Conservation (phyloP, 2,113 vertebrate genomes). For the Charadrius vociferus region DNA sequence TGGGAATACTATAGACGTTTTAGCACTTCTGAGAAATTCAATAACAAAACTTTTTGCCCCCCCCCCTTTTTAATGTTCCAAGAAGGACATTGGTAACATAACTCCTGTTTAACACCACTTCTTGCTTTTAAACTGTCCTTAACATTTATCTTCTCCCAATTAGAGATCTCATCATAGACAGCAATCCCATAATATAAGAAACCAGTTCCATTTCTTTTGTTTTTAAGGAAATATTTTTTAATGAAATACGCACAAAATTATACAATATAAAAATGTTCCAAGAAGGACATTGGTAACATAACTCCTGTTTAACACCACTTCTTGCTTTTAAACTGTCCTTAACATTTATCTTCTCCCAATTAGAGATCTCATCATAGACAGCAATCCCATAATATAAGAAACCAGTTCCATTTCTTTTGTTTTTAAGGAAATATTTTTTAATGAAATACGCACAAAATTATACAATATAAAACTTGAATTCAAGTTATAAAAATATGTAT, state of each 20-base stretch:
- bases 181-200: background rate
- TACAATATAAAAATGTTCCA: background rate
- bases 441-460: background rate
- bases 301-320: background rate
- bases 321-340: background rate
- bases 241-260: background rate
- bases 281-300: background rate
- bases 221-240: background rate
- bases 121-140: background rate
- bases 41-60: background rate
- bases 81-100: background rate
- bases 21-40: background rate
- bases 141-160: background rate
- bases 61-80: too few relatives aligned
- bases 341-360: background rate
- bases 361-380: background rate
- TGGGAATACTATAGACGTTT: background rate
- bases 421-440: background rate
- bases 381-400: background rate
- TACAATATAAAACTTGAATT: background rate
- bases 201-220: background rate
- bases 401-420: background rate
- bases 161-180: background rate
- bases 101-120: background rate
- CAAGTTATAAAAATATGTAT: background rate